phyloP scores from a whole-genome alignment of 2,797 vertebrate species.

The Gallinago nigripennis region DNA sequence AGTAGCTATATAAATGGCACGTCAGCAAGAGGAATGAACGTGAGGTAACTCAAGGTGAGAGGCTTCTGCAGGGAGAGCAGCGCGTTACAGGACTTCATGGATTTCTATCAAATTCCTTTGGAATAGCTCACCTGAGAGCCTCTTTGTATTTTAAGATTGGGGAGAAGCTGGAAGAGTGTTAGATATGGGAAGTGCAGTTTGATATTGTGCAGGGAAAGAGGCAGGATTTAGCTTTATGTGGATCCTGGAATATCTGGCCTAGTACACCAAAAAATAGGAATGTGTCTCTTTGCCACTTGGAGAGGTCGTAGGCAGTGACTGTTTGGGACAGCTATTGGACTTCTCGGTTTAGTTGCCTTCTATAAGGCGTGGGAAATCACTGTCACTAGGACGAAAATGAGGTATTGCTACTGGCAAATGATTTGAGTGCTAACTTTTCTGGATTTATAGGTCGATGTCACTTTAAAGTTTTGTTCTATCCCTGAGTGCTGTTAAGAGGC shows the following conservation, averaged over 20 bases:
- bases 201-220: neutral
- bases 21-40: neutral
- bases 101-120: neutral
- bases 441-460: neutral
- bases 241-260: neutral
- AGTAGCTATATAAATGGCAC: neutral
- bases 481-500: neutral
- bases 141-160: too few species aligned
- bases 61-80: neutral
- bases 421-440: neutral
- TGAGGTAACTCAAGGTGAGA: neutral
- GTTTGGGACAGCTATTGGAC: neutral
- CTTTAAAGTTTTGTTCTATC: neutral
- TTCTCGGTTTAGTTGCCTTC: neutral
- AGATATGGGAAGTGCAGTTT: accelerated
- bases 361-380: neutral
- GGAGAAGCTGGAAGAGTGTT: neutral
- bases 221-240: neutral
- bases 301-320: neutral
- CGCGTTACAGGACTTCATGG: accelerated
- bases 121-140: neutral
- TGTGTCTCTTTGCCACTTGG: neutral
- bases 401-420: neutral
- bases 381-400: neutral
- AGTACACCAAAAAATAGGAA: neutral